A percentile compares a stretch with the other conserved stretches of the same genome.
Conservation (phyloP, 2,888 invertebrate species). For the Oxytorus armatus region DNA sequence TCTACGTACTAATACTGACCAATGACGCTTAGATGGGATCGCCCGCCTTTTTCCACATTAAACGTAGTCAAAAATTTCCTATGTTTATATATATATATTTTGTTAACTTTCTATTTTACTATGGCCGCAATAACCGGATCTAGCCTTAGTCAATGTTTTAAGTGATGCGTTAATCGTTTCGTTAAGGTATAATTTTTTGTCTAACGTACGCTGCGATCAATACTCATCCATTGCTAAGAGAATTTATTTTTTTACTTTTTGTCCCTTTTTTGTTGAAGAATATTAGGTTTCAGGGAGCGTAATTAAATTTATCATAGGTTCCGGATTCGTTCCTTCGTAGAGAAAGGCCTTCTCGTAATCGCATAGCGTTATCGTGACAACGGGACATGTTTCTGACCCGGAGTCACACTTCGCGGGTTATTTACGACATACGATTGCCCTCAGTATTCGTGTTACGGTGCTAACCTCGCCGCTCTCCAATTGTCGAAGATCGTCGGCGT, state of each 20-base stretch:
- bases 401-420: slow-evolving; percentile 79
- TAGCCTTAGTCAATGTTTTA: too few relatives aligned
- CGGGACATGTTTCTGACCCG: slow-evolving; percentile 76
- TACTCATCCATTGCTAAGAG: neutral
- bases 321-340: slow-evolving; percentile 49
- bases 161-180: too few relatives aligned
- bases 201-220: slow-evolving; percentile 3
- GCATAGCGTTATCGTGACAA: slow-evolving; percentile 79
- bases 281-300: neutral
- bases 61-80: too few relatives aligned
- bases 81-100: too few relatives aligned
- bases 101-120: too few relatives aligned
- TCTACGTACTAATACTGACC: slow-evolving; percentile 44
- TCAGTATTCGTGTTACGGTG: slow-evolving; percentile 83
- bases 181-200: too few relatives aligned
- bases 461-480: slow-evolving; percentile 93
- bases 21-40: slow-evolving; percentile 18
- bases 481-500: slow-evolving; percentile 90
- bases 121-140: too few relatives aligned
- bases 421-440: slow-evolving; percentile 80
- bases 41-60: neutral
- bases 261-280: neutral
- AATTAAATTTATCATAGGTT: slow-evolving; percentile 26
- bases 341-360: slow-evolving; percentile 75
- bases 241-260: neutral